These are phyloP conservation scores for Gallinago undulata DNA, from an alignment of 2,113 vertebrate species.

Conservation along the genomic window DNA sequence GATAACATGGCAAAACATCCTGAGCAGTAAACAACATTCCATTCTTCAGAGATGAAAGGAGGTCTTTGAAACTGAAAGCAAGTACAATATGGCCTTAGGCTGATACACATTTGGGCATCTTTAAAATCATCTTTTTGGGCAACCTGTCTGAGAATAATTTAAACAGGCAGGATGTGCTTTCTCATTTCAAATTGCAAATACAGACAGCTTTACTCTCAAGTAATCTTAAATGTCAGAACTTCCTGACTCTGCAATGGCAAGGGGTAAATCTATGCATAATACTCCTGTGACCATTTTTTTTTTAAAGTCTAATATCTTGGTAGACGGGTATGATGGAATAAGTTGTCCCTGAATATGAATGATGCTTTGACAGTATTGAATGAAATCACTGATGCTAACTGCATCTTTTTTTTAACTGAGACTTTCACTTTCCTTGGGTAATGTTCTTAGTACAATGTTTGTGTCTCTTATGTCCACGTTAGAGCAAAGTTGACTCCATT, in stretches of 20 bases:
- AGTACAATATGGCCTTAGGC: slow-evolving; percentile 55
- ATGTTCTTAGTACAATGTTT: background rate
- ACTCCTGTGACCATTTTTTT: background rate
- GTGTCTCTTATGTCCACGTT: background rate
- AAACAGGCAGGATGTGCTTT: slow-evolving; percentile 47
- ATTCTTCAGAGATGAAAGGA: slow-evolving; percentile 68
- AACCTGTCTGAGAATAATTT: slow-evolving; percentile 62
- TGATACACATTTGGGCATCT: slow-evolving; percentile 50
- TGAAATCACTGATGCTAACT: background rate
- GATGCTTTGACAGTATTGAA: background rate
- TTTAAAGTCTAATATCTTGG: background rate
- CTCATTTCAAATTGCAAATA: slow-evolving; percentile 50
- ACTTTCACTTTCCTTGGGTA: background rate
- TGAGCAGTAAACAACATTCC: slow-evolving; percentile 69
- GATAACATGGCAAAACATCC: slow-evolving; percentile 65
- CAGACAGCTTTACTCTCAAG: slow-evolving; percentile 31
- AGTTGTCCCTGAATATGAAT: background rate
- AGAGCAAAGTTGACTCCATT: background rate
- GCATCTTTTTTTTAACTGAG: background rate
- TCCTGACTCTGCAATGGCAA: background rate
- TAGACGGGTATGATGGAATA: background rate
- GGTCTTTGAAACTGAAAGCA: slow-evolving; percentile 63
- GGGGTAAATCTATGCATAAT: slow-evolving; percentile 1
- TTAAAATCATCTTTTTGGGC: slow-evolving; percentile 62
- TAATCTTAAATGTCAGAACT: slow-evolving; percentile 22